Conservation (phyloP, 2,888 invertebrate species). For the Zygothrica quintamaculata region DNA sequence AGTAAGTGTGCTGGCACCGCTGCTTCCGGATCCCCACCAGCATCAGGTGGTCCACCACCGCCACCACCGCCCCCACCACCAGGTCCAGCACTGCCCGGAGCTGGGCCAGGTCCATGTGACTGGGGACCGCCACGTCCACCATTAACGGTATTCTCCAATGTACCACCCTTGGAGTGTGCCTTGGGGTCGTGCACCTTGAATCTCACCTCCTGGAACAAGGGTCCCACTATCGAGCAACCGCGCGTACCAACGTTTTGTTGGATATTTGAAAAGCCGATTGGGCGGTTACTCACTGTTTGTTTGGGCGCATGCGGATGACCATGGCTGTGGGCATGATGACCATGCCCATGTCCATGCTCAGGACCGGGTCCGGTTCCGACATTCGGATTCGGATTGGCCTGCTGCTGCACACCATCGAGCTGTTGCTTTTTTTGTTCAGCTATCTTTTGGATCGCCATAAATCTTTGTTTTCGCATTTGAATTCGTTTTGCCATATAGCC, state of each 20-base stretch:
- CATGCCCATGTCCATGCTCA: constrained; percentile 85
- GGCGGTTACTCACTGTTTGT: constrained; percentile 85
- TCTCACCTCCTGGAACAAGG: constrained; percentile 94
- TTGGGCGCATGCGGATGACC: constrained; percentile 85
- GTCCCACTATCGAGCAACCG: constrained; percentile 88
- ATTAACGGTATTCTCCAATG: constrained; percentile 95
- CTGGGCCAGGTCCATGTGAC: constrained; percentile 86
- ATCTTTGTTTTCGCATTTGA: constrained; percentile 97
- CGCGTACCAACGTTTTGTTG: constrained; percentile 85
- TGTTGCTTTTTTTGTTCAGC: constrained; percentile 95
- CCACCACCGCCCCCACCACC: constrained; percentile 79
- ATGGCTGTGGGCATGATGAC: constrained; percentile 85
- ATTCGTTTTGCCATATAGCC: constrained; percentile 99
- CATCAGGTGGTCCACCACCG: constrained; percentile 84
- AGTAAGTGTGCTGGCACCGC: constrained; percentile 89
- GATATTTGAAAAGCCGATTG: constrained; percentile 85
- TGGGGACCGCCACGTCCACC: constrained; percentile 89
- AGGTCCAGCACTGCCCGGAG: constrained; percentile 80
- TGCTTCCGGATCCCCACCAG: constrained; percentile 85
- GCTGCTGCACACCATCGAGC: constrained; percentile 91
- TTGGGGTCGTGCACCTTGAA: constrained; percentile 98
- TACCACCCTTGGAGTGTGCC: constrained; percentile 96
- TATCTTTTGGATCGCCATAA: constrained; percentile 95
- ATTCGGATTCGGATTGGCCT: constrained; percentile 91
- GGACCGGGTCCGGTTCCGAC: constrained; percentile 77